Evolutionary conservation across 2,888 invertebrate genomes (phyloP), one percentile per base, ranked within the genome.

Genomic region (Panorpa germanica): DNA sequence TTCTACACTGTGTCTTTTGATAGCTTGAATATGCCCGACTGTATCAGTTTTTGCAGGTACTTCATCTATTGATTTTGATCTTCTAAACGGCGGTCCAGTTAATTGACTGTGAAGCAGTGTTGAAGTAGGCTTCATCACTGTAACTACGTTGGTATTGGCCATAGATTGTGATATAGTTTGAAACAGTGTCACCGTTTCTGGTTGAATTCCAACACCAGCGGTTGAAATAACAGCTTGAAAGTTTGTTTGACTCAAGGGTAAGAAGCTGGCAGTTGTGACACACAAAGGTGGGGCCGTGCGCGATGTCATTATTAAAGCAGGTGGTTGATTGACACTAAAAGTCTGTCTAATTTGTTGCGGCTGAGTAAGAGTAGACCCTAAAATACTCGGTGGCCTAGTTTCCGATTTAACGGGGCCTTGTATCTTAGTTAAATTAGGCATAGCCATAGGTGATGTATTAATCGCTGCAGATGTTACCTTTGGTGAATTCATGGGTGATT

Each of bases 101-200:
- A 70, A 43, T 41, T 70, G 69, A 2, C 65, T 65, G 40, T 69
- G 69, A 28, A 69, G 43, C 29, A 69, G 45, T 45, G 58, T 60
- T 1, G 59, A 60, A 3, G 57, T 55, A n/a, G 57, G 58, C 43
- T 55, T 53, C 4, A 20, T 7, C 46, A 52, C 47, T 4, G 51
- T 42, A 17, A 49, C 44, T 24, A 45, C 42, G 8, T n/a, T n/a
- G n/a, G n/a, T n/a, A n/a, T n/a, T n/a, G n/a, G n/a, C n/a, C n/a
- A n/a, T n/a, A n/a, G n/a, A n/a, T n/a, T 41, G 58, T 59, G 39
- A 59, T 59, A 37, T 55, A 60, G 48, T 35, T 26, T 46, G 45
- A 13, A 45, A 39, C 25, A 59, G 55, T 21, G 54, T 53, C 10
- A 57, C 49, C 36, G 53, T 58, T 3, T 59, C 49, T 31, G 57